These are phyloP conservation scores for Mastigias papua DNA, from an alignment of 30 jellyfish, hydroid and myxozoan species.

Conservation along the genomic window DNA sequence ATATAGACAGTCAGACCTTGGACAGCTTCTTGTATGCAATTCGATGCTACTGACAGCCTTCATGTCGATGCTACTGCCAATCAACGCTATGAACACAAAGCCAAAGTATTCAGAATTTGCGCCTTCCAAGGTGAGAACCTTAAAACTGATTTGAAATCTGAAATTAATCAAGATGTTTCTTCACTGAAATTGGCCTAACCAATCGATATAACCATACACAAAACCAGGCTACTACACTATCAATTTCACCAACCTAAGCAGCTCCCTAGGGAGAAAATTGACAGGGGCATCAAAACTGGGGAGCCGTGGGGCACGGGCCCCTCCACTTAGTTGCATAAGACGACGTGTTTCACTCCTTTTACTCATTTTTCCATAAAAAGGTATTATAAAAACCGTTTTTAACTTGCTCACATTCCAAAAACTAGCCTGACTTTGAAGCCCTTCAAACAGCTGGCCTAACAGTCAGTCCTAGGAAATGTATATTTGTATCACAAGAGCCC, in stretches of 20 bases:
- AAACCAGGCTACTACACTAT: constrained; percentile 18
- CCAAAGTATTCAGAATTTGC: constrained; percentile 30
- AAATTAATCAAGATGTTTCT: background rate
- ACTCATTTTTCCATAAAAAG: no score
- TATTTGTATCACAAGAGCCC: background rate
- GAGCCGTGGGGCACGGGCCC: no score
- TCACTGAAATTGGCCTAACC: constrained; percentile 4
- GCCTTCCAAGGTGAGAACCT: constrained; percentile 26
- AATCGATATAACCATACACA: background rate
- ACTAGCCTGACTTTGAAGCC: no score
- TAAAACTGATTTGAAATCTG: background rate
- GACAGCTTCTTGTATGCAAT: no score
- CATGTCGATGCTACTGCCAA: constrained; percentile 14
- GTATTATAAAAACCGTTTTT: no score
- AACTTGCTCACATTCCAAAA: no score
- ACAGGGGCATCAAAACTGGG: background rate
- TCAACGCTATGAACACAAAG: constrained; percentile 24
- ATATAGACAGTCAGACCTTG: no score
- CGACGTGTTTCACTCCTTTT: no score
- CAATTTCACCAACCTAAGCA: constrained; percentile 22
- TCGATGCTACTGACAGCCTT: no score
- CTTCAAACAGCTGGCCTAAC: no score
- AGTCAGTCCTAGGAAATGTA: no score
- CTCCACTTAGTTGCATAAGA: no score
- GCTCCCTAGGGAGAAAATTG: background rate